Conservation (phyloP, 2,797 vertebrate species). For the Crenuchus spilurus region DNA sequence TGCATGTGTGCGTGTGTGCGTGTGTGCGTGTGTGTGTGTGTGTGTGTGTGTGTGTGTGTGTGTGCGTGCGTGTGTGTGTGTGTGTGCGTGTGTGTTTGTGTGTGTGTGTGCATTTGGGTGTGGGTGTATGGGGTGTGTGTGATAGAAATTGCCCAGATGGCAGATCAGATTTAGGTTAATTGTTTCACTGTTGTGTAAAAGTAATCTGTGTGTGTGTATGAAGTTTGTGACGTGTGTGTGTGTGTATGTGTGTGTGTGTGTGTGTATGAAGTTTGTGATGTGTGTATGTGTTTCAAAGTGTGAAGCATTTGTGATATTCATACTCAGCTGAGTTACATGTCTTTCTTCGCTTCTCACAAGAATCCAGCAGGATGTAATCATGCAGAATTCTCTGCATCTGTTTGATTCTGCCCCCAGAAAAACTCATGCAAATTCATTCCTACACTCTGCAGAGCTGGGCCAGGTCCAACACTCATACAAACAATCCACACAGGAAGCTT, state of each 20-base stretch:
- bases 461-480: slow-evolving; percentile 21
- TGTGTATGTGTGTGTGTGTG: background rate
- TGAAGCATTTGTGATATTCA: background rate
- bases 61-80: slow-evolving; percentile 25
- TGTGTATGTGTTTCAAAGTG: background rate
- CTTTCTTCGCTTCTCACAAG: background rate
- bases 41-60: background rate
- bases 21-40: background rate
- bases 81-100: background rate
- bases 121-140: background rate
- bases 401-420: slow-evolving; percentile 4
- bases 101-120: background rate
- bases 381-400: slow-evolving; percentile 7
- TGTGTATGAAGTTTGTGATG: background rate
- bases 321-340: background rate
- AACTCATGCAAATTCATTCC: background rate
- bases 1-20: background rate
- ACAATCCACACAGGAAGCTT: background rate
- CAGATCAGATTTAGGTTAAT: slow-evolving; percentile 41
- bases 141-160: slow-evolving; percentile 45
- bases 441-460: slow-evolving; percentile 13
- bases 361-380: background rate
- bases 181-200: slow-evolving; percentile 24
- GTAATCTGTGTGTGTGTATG: slow-evolving; percentile 5
- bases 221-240: background rate